Conservation (phyloP, 1,140 invertebrate species). For the Chironomus tepperi region DNA sequence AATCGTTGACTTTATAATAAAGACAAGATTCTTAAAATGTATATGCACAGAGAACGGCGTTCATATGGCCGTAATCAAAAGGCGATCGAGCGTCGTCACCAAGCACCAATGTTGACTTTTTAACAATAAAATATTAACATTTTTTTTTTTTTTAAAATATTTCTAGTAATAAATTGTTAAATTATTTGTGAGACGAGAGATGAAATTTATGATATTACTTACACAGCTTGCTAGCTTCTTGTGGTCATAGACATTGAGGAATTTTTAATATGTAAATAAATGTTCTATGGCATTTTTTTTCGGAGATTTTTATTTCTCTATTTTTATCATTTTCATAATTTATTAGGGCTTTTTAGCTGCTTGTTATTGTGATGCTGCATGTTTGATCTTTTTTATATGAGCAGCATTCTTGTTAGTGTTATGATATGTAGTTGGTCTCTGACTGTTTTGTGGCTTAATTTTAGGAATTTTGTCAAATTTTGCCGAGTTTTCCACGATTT, state of each 20-base stretch:
- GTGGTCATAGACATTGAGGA: background rate
- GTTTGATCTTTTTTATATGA: background rate
- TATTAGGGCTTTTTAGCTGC: background rate
- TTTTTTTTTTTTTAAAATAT: too few relatives aligned
- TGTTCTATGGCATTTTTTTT: background rate
- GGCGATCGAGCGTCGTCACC: background rate
- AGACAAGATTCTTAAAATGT: background rate
- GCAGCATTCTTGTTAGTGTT: too few relatives aligned
- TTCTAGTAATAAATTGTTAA: background rate
- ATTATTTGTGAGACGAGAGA: background rate
- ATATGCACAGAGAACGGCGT: background rate
- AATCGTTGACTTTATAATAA: background rate
- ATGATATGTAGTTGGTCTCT: too few relatives aligned
- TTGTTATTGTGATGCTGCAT: background rate
- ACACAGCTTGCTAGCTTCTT: background rate
- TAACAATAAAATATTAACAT: background rate
- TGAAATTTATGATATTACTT: background rate
- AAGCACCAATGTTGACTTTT: background rate
- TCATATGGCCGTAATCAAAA: background rate
- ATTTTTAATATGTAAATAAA: background rate
- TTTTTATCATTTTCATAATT: background rate
- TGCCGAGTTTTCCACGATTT: too few relatives aligned
- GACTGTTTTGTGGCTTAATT: too few relatives aligned
- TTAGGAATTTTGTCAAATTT: too few relatives aligned
- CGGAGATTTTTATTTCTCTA: background rate